A percentile compares a stretch with the other conserved stretches of the same genome.
Conservation (phyloP, 2,888 invertebrate genomes). For the Tenthredo livida region DNA sequence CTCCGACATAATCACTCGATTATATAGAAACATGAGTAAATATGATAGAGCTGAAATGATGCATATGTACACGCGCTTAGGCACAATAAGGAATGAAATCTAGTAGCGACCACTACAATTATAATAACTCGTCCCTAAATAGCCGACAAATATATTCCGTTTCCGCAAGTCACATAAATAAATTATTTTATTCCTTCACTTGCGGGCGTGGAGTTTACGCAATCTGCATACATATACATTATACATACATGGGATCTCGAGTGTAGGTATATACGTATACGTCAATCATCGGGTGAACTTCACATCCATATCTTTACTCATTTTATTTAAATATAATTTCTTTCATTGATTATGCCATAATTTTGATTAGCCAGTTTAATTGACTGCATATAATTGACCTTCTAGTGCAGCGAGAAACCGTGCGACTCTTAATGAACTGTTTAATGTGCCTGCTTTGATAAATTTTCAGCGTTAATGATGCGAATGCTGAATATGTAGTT, state of each 20-base stretch:
- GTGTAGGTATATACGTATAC: background rate
- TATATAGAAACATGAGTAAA: constrained; percentile 39
- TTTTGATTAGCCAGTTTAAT: background rate
- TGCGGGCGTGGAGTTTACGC: background rate
- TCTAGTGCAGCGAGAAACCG: background rate
- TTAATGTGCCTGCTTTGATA: background rate
- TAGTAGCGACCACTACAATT: constrained; percentile 60
- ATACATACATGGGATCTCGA: background rate
- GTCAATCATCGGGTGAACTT: background rate
- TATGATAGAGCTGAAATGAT: background rate
- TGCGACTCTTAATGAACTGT: background rate
- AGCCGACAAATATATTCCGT: constrained; percentile 20
- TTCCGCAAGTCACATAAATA: background rate
- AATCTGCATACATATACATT: background rate
- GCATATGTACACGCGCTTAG: background rate
- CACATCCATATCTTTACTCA: background rate
- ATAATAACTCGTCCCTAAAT: constrained; percentile 57
- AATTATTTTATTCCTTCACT: constrained; percentile 15
- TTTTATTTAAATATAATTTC: background rate
- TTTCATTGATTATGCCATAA: background rate
- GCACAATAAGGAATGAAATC: constrained; percentile 58
- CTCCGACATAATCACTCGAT: constrained; percentile 61
- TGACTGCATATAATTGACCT: background rate
- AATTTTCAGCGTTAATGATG: background rate
- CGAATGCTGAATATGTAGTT: background rate